phyloP scores from a whole-genome alignment of 2,113 vertebrate species.

The Menura novaehollandiae region DNA sequence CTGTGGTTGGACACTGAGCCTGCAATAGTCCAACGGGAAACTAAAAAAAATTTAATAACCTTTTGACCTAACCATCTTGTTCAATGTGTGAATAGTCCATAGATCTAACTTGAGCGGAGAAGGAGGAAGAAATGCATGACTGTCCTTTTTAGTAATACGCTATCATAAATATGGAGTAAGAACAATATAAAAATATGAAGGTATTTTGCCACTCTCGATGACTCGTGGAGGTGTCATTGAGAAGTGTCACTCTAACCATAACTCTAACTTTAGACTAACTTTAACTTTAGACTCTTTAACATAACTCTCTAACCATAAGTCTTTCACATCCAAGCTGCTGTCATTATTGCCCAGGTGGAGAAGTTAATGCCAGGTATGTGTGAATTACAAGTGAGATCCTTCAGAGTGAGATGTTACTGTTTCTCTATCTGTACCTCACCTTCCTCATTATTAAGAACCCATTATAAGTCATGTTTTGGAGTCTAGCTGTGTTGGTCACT shows the following conservation, averaged over 20 bases:
- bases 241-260: background rate
- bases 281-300: too few relatives aligned
- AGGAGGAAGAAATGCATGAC: background rate
- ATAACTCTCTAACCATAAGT: background rate
- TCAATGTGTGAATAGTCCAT: background rate
- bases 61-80: background rate
- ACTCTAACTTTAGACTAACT: too few relatives aligned
- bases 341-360: background rate
- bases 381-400: background rate
- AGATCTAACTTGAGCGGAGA: background rate
- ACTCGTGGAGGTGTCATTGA: background rate
- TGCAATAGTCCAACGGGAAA: background rate
- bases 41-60: background rate
- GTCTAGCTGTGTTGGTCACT: background rate
- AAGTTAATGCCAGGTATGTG: background rate
- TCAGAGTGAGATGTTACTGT: background rate
- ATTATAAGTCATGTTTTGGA: background rate
- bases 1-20: background rate
- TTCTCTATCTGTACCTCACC: background rate
- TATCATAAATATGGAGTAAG: background rate
- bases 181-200: background rate
- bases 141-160: background rate
- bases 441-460: background rate
- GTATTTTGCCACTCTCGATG: background rate
- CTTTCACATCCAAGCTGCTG: background rate